Percentiles rank a stretch among this genome's conserved stretches.
Evolutionary conservation across 37 sponge, comb jelly and placozoan species (phyloP).

Genomic region (Eunapius fragilis): DNA sequence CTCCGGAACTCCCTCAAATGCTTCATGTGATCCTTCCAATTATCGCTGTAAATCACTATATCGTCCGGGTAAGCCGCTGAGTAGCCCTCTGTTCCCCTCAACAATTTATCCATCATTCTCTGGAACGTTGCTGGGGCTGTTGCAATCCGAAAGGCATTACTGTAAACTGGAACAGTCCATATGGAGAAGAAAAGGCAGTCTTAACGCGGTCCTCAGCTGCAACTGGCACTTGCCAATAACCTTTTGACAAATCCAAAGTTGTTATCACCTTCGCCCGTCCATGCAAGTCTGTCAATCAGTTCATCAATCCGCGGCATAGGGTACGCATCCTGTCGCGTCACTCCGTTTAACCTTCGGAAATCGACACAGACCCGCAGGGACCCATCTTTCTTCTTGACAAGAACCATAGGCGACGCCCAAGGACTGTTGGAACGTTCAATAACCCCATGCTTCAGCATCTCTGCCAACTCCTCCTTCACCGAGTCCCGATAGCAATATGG

Average conservation of each 20-base stretch:
- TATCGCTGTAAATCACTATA: constrained; percentile 7
- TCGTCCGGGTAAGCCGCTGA: constrained; percentile 35
- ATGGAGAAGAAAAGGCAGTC: constrained; percentile 49
- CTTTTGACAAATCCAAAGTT: constrained; percentile 35
- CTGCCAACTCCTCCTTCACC: constrained; percentile 26
- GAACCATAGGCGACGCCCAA: too few species aligned
- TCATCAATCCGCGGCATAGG: constrained; percentile 52
- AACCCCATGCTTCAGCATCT: constrained; percentile 34
- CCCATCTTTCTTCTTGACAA: constrained; percentile 48
- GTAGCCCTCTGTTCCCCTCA: neutral
- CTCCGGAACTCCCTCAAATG: constrained; percentile 1
- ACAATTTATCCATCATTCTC: constrained; percentile 39
- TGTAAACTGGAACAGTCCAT: constrained; percentile 53
- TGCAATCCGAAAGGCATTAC: constrained; percentile 74
- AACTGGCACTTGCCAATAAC: constrained; percentile 40
- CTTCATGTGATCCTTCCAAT: constrained; percentile 21
- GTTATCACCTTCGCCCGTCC: constrained; percentile 23
- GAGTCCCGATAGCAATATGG: constrained; percentile 13
- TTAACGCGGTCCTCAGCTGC: constrained; percentile 36
- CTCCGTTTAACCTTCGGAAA: constrained; percentile 42
- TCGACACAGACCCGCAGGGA: constrained; percentile 39
- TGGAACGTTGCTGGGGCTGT: constrained; percentile 67
- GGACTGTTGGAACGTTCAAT: too few species aligned
- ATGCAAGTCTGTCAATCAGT: constrained; percentile 40
- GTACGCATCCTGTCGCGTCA: too few species aligned